These are phyloP conservation scores for Drosophila kepulauana DNA, from an alignment of 1,140 invertebrate genomes.

Conservation along the genomic window DNA sequence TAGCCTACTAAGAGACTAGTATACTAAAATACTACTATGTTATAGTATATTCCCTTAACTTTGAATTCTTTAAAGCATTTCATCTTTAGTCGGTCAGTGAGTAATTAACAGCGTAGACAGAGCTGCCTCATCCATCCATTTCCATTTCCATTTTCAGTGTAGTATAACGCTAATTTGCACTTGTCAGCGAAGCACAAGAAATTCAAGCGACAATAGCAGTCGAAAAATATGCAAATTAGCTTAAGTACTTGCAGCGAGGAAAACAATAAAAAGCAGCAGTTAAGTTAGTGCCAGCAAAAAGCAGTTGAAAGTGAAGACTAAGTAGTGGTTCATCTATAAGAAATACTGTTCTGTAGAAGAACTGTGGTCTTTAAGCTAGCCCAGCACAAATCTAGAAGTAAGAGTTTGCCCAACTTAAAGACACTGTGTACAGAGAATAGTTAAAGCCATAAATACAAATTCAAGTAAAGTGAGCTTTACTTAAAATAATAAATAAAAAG, in stretches of 20 bases:
- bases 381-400: neutral
- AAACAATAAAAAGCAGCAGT: neutral
- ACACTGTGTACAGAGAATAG: too few relatives aligned
- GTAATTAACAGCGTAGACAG: neutral
- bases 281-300: neutral
- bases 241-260: neutral
- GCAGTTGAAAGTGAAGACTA: neutral
- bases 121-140: neutral
- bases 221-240: constrained; percentile 17
- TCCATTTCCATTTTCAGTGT: neutral
- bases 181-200: neutral
- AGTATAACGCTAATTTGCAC: constrained; percentile 4
- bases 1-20: too few relatives aligned
- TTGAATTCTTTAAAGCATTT: too few relatives aligned
- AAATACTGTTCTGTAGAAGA: neutral
- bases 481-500: too few relatives aligned
- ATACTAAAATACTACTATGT: too few relatives aligned
- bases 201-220: neutral
- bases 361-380: neutral
- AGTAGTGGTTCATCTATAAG: neutral
- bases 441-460: too few relatives aligned
- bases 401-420: too few relatives aligned
- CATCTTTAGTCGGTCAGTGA: neutral
- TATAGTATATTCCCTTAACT: too few relatives aligned
- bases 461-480: too few relatives aligned